Conservation (phyloP, 2,113 vertebrate genomes). For the Dipodomys ordii region DNA sequence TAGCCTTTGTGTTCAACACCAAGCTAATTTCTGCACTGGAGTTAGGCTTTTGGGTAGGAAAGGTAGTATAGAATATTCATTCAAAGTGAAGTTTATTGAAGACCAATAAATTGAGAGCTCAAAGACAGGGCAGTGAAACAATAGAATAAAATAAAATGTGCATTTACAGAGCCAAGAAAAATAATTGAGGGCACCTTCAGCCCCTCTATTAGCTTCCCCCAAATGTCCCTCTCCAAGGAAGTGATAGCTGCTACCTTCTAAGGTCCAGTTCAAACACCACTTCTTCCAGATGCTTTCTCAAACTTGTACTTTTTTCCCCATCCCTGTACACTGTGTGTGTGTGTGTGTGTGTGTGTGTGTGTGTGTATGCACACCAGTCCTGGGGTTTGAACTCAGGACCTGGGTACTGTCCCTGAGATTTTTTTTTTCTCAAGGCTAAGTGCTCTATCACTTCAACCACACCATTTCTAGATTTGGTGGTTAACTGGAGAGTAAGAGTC, state of each 20-base stretch:
- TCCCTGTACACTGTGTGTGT: background rate
- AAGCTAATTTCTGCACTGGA: constrained; percentile 9
- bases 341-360: too few relatives aligned
- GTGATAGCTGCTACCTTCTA: background rate
- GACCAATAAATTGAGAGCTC: background rate
- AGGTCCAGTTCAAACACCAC: background rate
- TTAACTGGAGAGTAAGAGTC: too few relatives aligned
- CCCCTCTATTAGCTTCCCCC: background rate
- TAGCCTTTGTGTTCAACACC: background rate
- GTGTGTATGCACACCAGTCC: too few relatives aligned
- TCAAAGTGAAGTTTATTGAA: constrained; percentile 24
- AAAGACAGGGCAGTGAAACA: background rate
- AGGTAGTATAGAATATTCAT: background rate
- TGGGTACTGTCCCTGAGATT: too few relatives aligned
- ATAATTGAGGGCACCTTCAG: too few relatives aligned
- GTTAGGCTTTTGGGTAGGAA: background rate
- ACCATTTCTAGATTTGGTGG: too few relatives aligned
- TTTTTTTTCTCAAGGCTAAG: too few relatives aligned
- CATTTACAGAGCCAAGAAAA: too few relatives aligned
- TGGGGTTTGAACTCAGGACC: too few relatives aligned
- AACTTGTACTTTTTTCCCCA: background rate
- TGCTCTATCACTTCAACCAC: too few relatives aligned
- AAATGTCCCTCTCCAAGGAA: background rate
- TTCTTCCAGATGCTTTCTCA: background rate
- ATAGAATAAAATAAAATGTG: constrained; percentile 10